Base-by-base conservation (phyloP, 2,113 vertebrate genomes). In the Panthera uncia region DNA sequence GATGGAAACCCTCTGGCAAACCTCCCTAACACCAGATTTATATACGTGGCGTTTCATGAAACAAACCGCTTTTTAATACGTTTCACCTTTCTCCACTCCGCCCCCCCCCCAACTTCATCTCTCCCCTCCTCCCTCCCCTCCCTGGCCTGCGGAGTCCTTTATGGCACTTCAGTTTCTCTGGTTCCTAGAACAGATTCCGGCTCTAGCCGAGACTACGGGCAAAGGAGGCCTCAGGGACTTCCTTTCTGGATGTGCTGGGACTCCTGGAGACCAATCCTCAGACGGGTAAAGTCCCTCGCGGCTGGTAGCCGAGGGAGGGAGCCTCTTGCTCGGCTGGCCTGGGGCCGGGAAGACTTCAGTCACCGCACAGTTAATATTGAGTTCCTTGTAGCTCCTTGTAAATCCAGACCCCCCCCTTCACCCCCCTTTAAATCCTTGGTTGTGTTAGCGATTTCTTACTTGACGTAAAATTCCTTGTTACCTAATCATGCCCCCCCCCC, bases 301-400 rank as follows among this genome's bases (percentile, higher is more conserved):
- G 74, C 74, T 78, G 18, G 68, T 38, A 65, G 80, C 52, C 31
- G 0, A 8, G 66, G 52, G 7, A 85, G 65, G 63, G 80, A 21
- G 48, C 57, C 36, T 11, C 68, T 85, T 14, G 78, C 38, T 52
- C 4, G 15, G 10, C 52, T 45, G 92, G 89, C 66, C 38, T 57
- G 96, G 45, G 91, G 92, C 94, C n/a, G 78, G 36, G 45, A 94
- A 96, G 97, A 97, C 93, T 97, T 97, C 97, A 94, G 91, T 97
- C 96, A 94, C 94, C 33, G 95, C 66, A 96, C 96, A 95, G 96
- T 98, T 94, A 98, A 98, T 98, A 98, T 94, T 94, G 91, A 98
- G 96, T 98, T 98, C 98, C 98, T 97, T 76, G 68, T 94, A 96
- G 79, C 98, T 98, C 97, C 87, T 98, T 98, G 97, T 99, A 99